Base-by-base conservation (phyloP, 2,113 vertebrate species). In the Lethenteron reissneri region DNA sequence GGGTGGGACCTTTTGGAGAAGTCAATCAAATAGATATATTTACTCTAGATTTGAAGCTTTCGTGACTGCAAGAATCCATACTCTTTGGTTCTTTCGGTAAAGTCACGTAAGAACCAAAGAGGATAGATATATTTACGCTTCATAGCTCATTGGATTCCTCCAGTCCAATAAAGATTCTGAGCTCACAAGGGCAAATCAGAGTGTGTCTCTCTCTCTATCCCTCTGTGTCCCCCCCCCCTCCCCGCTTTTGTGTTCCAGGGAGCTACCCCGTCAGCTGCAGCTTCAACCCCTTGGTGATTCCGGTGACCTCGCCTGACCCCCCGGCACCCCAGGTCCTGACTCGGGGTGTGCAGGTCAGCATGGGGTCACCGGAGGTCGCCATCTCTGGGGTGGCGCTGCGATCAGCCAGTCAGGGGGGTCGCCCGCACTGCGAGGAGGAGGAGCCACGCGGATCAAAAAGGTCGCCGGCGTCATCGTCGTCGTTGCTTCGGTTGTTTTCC, bases 301-400 rank as follows among this genome's bases (percentile, higher is more conserved):
- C 92, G 2, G 92, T 99, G 80, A 87, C 84, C 41, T 41, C 41
- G 81, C 92, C 97, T 75, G 94, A 99, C 88, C 85, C 97, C 80
- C 95, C 90, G 72, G 82, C 87, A 80, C 87, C 90, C 76, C 97
- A 97, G 84, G 97, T 95, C 84, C 88, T 88, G 81, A 97, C 91
- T 77, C 86, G 85, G 78, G 85, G 89, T 57, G 88, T 97, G 74
- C 82, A 87, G 76, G 85, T 97, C 78, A 86, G 82, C 80, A 97
- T 99, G 79, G 82, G 82, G 75, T 97, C 88, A 56, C 80, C 79
- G 72, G 82, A 87, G 71, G 88, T 97, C 75, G 94, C 94, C 78
- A 87, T 99, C 83, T 99, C 94, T 0, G 94, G 94, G 73, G 85
- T 99, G 76, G 94, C 88, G 80, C 81, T 99, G 77, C 89, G 94